A percentile compares a stretch with the other conserved stretches of the same genome.
Conservation (phyloP, 2,113 vertebrate genomes). For the Ailurus styani region DNA sequence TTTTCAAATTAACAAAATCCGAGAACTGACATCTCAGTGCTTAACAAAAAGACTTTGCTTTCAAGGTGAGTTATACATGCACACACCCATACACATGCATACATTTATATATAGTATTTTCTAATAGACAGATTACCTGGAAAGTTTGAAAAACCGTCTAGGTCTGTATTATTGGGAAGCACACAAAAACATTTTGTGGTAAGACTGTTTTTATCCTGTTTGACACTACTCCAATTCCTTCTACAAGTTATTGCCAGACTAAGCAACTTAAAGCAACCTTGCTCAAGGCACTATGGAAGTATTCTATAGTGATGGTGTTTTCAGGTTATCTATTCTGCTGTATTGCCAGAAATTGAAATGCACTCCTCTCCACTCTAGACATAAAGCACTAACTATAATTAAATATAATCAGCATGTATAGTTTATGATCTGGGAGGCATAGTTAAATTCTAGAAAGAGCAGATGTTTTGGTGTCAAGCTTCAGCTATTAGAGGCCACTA, state of each 20-base stretch:
- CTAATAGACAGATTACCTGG: neutral
- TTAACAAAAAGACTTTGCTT: neutral
- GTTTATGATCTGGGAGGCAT: neutral
- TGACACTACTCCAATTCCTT: neutral
- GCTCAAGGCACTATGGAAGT: neutral
- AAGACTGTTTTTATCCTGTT: neutral
- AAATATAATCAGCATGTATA: neutral
- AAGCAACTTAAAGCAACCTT: neutral
- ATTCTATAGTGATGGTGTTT: neutral
- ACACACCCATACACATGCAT: neutral
- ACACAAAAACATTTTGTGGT: neutral
- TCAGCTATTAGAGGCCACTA: neutral
- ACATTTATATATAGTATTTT: neutral
- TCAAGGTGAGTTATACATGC: neutral
- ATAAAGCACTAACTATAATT: neutral
- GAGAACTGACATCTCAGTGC: neutral
- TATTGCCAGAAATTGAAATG: neutral
- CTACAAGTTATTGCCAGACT: neutral
- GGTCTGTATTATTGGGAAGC: neutral
- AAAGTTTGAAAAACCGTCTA: neutral
- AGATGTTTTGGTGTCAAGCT: neutral
- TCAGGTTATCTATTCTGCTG: neutral
- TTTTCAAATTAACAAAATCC: neutral
- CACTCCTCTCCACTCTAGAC: neutral
- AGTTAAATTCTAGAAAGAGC: neutral